Conservation (phyloP, 2,888 invertebrate genomes). For the Agapostemon virescens region DNA sequence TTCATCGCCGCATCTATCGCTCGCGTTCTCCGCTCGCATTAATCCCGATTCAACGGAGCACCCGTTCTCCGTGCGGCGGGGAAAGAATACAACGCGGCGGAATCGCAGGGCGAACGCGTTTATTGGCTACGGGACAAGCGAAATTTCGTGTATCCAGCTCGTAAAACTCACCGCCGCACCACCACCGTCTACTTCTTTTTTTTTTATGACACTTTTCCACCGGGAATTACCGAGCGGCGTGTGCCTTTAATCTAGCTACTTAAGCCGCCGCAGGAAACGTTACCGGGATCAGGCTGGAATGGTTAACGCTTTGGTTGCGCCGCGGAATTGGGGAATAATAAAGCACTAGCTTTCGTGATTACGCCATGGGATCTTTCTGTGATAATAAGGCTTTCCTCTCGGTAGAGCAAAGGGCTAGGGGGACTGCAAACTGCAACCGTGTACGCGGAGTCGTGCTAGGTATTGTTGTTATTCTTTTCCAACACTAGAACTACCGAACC, state of each 20-base stretch:
- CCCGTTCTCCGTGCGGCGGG: not conserved
- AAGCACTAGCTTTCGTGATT: not conserved
- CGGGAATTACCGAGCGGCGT: constrained; percentile 2
- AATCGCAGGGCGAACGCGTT: not conserved
- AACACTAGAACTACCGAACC: no score
- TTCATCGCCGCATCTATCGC: constrained; percentile 57
- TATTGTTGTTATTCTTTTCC: no score
- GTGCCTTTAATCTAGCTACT: constrained; percentile 35
- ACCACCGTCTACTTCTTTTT: not conserved
- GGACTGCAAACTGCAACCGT: not conserved
- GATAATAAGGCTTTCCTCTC: not conserved
- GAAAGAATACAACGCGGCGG: constrained; percentile 4
- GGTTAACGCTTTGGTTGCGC: constrained; percentile 26
- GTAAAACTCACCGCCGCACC: constrained; percentile 15
- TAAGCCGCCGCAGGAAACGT: constrained; percentile 16
- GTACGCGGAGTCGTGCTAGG: no score
- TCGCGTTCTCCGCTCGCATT: constrained; percentile 50
- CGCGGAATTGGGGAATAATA: constrained; percentile 11
- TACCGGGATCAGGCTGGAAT: constrained; percentile 21
- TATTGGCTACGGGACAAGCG: constrained; percentile 26
- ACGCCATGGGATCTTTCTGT: not conserved
- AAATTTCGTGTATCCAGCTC: constrained; percentile 35
- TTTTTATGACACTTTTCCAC: constrained; percentile 24
- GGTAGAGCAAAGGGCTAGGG: not conserved
- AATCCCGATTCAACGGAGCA: constrained; percentile 48